Conservation (phyloP, 2,113 vertebrate genomes). For the Myotis lucifugus region DNA sequence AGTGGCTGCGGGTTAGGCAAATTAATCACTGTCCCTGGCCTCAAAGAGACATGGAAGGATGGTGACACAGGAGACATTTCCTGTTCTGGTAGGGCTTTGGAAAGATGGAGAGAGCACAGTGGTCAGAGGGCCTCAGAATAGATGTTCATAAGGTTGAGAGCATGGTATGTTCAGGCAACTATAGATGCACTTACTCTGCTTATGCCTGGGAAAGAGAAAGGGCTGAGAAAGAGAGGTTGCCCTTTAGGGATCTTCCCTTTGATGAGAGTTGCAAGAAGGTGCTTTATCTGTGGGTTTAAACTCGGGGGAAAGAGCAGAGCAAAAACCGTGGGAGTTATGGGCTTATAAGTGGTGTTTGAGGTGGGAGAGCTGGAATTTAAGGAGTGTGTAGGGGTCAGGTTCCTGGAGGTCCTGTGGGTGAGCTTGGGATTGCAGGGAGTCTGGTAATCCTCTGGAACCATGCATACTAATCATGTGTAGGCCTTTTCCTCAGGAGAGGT, state of each 20-base stretch:
- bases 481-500: neutral
- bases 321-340: neutral
- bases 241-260: neutral
- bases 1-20: neutral
- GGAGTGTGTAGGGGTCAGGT: neutral
- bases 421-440: neutral
- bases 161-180: neutral
- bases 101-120: neutral
- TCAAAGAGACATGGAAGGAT: neutral
- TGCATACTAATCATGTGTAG: neutral
- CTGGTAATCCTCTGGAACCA: neutral
- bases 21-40: neutral
- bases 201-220: neutral
- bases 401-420: neutral
- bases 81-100: neutral
- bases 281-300: neutral
- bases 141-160: neutral
- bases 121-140: neutral
- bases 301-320: neutral
- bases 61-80: neutral
- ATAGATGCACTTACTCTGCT: neutral
- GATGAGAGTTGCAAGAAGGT: neutral
- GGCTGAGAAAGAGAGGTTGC: neutral
- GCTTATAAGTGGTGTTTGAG: neutral
- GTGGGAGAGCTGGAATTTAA: neutral